These are phyloP conservation scores for Monopis laevigella DNA, from an alignment of 2,888 invertebrate genomes.

Conservation along the genomic window DNA sequence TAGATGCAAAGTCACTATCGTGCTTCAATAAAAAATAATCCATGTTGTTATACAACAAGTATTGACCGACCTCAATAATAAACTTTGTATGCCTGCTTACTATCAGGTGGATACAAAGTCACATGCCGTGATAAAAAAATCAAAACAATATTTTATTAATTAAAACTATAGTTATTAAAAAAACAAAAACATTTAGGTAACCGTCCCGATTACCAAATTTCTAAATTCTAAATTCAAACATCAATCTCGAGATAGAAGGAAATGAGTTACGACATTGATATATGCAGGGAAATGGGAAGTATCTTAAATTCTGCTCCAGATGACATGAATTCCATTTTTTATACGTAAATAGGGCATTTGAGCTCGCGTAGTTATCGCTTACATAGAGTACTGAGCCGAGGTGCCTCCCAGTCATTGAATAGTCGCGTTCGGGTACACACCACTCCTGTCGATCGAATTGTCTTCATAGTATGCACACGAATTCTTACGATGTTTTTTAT, in stretches of 20 bases:
- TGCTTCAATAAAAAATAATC: too few relatives aligned
- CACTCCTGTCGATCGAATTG: too few relatives aligned
- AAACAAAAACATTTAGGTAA: not conserved
- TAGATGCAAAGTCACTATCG: too few relatives aligned
- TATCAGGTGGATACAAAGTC: too few relatives aligned
- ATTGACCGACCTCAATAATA: too few relatives aligned
- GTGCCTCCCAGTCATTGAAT: slow-evolving; percentile 6
- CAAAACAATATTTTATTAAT: not conserved
- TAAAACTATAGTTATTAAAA: not conserved
- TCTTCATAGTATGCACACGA: not conserved
- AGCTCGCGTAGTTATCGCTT: not conserved
- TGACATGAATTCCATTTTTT: slow-evolving; percentile 13
- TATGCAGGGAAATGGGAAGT: slow-evolving; percentile 13
- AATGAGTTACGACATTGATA: slow-evolving; percentile 14
- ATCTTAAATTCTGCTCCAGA: slow-evolving; percentile 1
- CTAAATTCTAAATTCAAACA: slow-evolving; percentile 1
- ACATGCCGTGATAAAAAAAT: too few relatives aligned
- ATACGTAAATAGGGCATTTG: slow-evolving; percentile 4
- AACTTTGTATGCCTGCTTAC: too few relatives aligned
- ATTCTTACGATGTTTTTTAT: slow-evolving; percentile 1
- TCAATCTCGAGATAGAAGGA: slow-evolving; percentile 1
- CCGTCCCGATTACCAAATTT: too few relatives aligned
- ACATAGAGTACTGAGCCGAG: slow-evolving; percentile 10
- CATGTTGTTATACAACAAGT: too few relatives aligned
- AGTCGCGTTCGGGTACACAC: slow-evolving; percentile 5